These are phyloP conservation scores for Pristionchus arcanus DNA, from an alignment of 2,888 invertebrate species.

Conservation along the genomic window DNA sequence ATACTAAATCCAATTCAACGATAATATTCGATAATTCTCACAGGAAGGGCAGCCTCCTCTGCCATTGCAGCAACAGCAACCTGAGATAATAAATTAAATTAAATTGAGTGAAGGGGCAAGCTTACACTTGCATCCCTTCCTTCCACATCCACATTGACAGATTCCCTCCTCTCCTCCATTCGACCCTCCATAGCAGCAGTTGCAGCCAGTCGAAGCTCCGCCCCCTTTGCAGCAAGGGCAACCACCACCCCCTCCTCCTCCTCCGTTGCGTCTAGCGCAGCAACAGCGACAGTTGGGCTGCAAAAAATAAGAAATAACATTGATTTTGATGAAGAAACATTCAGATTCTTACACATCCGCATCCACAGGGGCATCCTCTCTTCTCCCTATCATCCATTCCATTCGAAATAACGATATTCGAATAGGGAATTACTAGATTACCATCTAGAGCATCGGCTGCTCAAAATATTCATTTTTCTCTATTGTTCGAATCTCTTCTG, in stretches of 20 bases:
- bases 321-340: too few species aligned
- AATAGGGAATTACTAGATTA: constrained; percentile 22
- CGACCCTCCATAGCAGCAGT: constrained; percentile 1
- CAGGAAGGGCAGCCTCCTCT: constrained; percentile 32
- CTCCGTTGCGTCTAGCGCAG: not conserved
- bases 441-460: not conserved
- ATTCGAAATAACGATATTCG: not conserved
- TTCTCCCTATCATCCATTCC: constrained; percentile 24
- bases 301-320: too few species aligned
- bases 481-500: not conserved
- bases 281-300: constrained; percentile 43
- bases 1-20: not conserved
- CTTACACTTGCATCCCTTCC: constrained; percentile 44
- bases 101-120: not conserved
- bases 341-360: constrained; percentile 14
- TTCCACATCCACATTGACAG: constrained; percentile 34
- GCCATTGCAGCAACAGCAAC: constrained; percentile 15
- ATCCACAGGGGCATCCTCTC: constrained; percentile 24
- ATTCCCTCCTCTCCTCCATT: constrained; percentile 24
- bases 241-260: not conserved
- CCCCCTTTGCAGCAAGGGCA: constrained; percentile 9
- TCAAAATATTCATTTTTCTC: too few species aligned
- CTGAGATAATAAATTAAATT: not conserved
- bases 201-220: not conserved
- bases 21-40: not conserved